A percentile compares a stretch with the other conserved stretches of the same genome.
phyloP scores from a whole-genome alignment of 2,113 vertebrate genomes.

The Tretioscincus oriximinensis region DNA sequence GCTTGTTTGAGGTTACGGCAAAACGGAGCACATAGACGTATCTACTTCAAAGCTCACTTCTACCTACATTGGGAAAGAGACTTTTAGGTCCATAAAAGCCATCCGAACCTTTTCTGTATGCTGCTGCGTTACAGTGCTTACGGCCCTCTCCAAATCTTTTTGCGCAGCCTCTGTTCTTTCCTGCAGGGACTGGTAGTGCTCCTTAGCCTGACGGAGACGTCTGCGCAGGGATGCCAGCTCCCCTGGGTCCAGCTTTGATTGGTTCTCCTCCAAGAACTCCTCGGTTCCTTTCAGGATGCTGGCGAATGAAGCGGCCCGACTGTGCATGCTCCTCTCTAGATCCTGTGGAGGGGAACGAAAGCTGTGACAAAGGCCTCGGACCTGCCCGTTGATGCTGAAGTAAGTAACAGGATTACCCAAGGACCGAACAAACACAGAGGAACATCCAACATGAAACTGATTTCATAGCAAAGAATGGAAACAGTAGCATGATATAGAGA shows the following conservation, averaged over 20 bases:
- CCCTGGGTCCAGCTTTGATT: constrained; percentile 76
- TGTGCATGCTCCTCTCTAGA: constrained; percentile 84
- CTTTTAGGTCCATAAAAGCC: not conserved
- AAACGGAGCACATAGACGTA: too few species aligned
- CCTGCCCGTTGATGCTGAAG: too few species aligned
- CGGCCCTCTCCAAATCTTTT: constrained; percentile 80
- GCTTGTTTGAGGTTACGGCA: too few species aligned
- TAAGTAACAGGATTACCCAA: too few species aligned
- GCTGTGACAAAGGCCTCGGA: rapidly evolving
- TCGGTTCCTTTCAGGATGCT: constrained; percentile 82
- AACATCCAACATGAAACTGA: too few species aligned
- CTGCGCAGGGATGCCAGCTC: constrained; percentile 78
- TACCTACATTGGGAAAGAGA: rapidly evolving
- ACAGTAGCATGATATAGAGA: too few species aligned
- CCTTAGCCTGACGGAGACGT: constrained; percentile 79
- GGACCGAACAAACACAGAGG: too few species aligned
- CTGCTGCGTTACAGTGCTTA: constrained; percentile 85
- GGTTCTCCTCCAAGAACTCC: constrained; percentile 86
- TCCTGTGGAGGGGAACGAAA: constrained; percentile 69
- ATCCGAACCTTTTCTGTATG: constrained; percentile 87
- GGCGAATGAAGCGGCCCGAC: constrained; percentile 72
- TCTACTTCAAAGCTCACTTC: not conserved
- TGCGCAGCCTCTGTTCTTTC: constrained; percentile 76
- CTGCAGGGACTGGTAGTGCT: constrained; percentile 81
- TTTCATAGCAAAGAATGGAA: too few species aligned